Base-by-base conservation (phyloP, 2,888 invertebrate genomes). In the Drosophila diplacantha region DNA sequence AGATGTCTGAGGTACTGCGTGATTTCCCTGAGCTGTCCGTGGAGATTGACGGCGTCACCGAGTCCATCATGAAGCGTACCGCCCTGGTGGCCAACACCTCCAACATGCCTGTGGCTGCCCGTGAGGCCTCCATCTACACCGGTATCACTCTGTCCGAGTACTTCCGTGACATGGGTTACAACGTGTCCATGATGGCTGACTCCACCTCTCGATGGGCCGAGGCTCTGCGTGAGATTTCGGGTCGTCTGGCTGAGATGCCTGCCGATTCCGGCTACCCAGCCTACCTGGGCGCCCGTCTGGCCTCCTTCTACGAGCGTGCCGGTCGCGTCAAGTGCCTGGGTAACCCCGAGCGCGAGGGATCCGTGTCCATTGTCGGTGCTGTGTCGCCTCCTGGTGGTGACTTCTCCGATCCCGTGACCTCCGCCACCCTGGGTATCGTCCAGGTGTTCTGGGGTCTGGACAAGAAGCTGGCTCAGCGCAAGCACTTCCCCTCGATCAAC, bases 101-200 rank as follows among this genome's bases (percentile, higher is more conserved):
- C 73, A 99, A 99, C 95, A 99, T 99, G 99, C 99, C 99, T 87
- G 99, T 99, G 71, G 99, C 99, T 85, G 99, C 99, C 89, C 94
- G 99, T 89, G 99, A 99, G 90, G 99, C 99, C 67, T 99, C 99
- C 88, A 99, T 99, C 89, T 99, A 99, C 89, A 99, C 99, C 67
- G 97, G 97, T 84, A 99, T 99, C 89, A 99, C 99, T 0, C 91
- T 99, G n/a, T 98, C 99, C 26, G 99, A 99, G 90, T 99, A 99
- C 90, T 99, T 98, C 95, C 93, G 95, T 85, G 95, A 96, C 90
- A 98, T 98, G 99, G 99, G 99, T 87, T 98, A 98, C 93, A 96
- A 99, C 89, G 99, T 99, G 44, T 97, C 99, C 79, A 99, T 99
- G 99, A 99, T 99, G 99, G 99, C 99, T 71, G 99, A 99, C 90